A percentile compares a stretch with the other conserved stretches of the same genome.
Evolutionary conservation across 2,113 vertebrate genomes (phyloP).

Genomic region (Etheostoma spectabile): DNA sequence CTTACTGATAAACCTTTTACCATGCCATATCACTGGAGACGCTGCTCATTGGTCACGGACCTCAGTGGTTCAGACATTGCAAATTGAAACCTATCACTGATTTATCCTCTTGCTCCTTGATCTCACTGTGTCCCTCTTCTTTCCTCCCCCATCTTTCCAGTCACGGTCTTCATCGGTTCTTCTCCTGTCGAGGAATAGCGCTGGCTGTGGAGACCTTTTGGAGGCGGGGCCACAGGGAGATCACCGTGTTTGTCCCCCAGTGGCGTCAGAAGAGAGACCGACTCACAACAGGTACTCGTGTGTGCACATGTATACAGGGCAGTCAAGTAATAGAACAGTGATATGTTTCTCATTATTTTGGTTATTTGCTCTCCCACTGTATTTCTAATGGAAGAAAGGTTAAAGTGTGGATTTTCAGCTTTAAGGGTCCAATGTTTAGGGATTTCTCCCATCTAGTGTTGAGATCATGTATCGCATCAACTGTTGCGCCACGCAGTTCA

Average conservation of each 20-base stretch:
- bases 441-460: no score
- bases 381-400: background rate
- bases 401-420: background rate
- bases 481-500: no score
- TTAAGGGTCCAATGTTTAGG: background rate
- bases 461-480: no score
- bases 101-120: background rate
- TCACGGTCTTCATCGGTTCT: constrained; percentile 94
- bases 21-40: background rate
- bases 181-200: constrained; percentile 97
- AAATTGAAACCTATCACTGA: background rate
- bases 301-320: background rate
- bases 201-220: constrained; percentile 97
- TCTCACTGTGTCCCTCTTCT: background rate
- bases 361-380: background rate
- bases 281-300: constrained; percentile 87
- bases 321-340: background rate
- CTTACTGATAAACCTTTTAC: no score
- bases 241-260: constrained; percentile 97
- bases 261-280: constrained; percentile 95
- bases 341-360: background rate
- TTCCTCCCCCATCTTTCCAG: constrained; percentile 51
- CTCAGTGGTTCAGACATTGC: background rate
- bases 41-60: no score
- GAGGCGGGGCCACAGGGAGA: constrained; percentile 94